phyloP scores from a whole-genome alignment of 2,888 invertebrate genomes.

The Conchocele bisecta region DNA sequence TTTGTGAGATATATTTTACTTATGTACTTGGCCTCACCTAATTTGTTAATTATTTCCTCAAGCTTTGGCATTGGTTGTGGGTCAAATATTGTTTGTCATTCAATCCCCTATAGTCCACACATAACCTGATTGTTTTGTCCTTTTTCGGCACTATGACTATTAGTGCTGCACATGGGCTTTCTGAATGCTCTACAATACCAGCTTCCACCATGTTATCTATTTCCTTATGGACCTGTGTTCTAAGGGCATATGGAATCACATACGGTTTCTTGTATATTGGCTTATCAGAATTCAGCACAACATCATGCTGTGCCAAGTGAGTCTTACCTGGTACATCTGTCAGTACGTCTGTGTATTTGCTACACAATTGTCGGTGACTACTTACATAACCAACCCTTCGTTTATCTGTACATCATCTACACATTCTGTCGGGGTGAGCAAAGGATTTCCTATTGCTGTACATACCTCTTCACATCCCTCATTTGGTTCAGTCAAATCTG shows the following conservation, averaged over 20 bases:
- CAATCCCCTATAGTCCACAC: constrained; percentile 4
- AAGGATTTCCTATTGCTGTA: too few relatives aligned
- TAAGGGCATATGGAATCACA: not conserved
- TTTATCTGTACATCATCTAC: too few relatives aligned
- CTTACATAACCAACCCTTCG: too few relatives aligned
- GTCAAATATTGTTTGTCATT: constrained; percentile 5
- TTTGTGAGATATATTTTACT: not conserved
- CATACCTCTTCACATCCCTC: too few relatives aligned
- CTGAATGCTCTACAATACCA: not conserved
- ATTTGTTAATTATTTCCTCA: not conserved
- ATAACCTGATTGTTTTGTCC: not conserved
- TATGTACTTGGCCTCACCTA: not conserved
- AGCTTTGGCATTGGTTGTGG: constrained; percentile 2
- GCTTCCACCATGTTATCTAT: not conserved
- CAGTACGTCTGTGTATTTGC: too few relatives aligned
- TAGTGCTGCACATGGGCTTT: not conserved
- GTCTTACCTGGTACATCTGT: not conserved
- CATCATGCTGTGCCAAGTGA: not conserved
- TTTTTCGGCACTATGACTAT: not conserved
- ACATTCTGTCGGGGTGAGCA: too few relatives aligned
- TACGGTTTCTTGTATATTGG: not conserved
- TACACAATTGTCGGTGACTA: too few relatives aligned
- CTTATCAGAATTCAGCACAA: not conserved
- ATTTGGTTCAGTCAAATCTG: too few relatives aligned
- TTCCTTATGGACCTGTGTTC: constrained; percentile 1